These are phyloP conservation scores for Nomada goodeniana DNA, from an alignment of 2,888 invertebrate species.

Conservation along the genomic window DNA sequence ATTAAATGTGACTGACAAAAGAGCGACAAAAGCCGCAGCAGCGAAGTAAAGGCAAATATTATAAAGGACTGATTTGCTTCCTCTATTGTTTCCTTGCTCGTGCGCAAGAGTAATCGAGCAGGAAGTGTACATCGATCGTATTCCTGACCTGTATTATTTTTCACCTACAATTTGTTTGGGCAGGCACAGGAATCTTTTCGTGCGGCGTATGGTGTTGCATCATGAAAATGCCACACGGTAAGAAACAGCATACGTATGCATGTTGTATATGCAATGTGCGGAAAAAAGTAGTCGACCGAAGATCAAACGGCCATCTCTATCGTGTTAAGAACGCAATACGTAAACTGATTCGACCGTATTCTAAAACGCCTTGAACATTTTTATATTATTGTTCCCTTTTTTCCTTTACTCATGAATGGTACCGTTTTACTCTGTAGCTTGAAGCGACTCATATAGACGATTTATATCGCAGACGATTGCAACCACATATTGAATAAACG, in stretches of 20 bases:
- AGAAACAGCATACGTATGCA: neutral
- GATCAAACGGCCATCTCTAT: neutral
- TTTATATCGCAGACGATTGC: neutral
- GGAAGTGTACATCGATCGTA: slow-evolving; percentile 49
- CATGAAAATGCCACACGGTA: neutral
- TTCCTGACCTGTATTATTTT: slow-evolving; percentile 48
- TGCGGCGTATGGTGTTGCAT: neutral
- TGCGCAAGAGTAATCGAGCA: slow-evolving; percentile 40
- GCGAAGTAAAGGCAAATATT: slow-evolving; percentile 2
- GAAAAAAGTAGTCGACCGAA: neutral
- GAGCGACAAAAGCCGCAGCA: neutral
- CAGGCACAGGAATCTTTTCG: neutral
- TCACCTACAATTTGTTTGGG: slow-evolving; percentile 28
- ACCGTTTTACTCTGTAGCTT: neutral
- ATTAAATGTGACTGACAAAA: neutral
- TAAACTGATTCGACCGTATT: neutral
- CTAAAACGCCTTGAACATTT: no score
- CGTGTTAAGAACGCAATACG: neutral
- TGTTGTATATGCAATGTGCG: no score
- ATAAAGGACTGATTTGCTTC: slow-evolving; percentile 38
- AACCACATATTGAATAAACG: slow-evolving; percentile 9
- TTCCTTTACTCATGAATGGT: neutral
- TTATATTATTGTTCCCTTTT: neutral
- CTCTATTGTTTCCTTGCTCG: slow-evolving; percentile 36
- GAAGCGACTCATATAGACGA: neutral